phyloP scores from a whole-genome alignment of 2,113 vertebrate genomes.

The Aythya baeri region DNA sequence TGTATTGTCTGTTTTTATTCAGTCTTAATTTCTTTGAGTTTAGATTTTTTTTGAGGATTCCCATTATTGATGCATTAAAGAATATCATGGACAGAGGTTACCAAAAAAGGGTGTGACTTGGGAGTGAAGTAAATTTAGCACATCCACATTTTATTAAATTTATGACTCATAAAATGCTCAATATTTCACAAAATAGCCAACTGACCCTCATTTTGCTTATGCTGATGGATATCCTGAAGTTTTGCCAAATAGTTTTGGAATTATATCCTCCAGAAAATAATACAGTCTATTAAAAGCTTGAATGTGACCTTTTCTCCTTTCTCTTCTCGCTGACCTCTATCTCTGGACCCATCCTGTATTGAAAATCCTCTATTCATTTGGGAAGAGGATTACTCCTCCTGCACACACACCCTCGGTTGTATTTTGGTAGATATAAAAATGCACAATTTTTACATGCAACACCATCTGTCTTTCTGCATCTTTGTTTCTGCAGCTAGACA shows the following conservation, averaged over 20 bases:
- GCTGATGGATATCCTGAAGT: constrained; percentile 58
- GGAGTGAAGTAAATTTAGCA: constrained; percentile 64
- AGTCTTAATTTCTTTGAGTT: constrained; percentile 62
- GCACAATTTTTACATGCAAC: background rate
- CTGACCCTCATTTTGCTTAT: constrained; percentile 63
- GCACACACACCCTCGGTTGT: background rate
- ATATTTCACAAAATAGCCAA: constrained; percentile 68
- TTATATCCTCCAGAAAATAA: constrained; percentile 62
- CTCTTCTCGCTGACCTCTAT: constrained; percentile 29
- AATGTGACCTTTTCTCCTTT: constrained; percentile 54
- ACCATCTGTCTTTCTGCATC: background rate
- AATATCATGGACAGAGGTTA: constrained; percentile 59
- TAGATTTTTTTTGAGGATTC: constrained; percentile 48
- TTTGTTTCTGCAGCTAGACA: constrained; percentile 12
- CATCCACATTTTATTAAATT: constrained; percentile 66
- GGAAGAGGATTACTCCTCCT: background rate
- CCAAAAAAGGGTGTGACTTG: constrained; percentile 74
- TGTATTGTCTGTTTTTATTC: constrained; percentile 64
- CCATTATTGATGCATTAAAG: constrained; percentile 57
- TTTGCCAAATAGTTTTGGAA: constrained; percentile 73
- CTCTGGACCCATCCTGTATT: constrained; percentile 36
- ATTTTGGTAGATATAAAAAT: background rate
- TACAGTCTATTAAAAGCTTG: constrained; percentile 62
- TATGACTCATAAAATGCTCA: constrained; percentile 67
- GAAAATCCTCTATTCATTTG: constrained; percentile 15